Evolutionary conservation across 1,140 invertebrate genomes (phyloP).

Genomic region (Pachyrhynchus sulphureomaculatus): DNA sequence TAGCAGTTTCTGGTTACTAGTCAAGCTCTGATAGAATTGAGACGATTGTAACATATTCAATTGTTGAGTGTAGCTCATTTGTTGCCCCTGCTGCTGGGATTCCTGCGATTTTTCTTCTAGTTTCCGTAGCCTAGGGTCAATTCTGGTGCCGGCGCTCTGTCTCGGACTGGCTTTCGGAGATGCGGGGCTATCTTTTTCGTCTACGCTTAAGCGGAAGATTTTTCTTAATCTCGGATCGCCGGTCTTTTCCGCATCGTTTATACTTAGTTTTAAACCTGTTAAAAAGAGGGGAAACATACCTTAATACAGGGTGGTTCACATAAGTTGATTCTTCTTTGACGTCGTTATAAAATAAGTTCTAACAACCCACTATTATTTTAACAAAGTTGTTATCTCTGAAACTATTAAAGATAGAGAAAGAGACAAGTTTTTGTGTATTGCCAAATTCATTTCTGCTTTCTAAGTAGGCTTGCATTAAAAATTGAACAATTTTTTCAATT

Average conservation of each 20-base stretch:
- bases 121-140: conserved; percentile 38
- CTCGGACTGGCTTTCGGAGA: conserved; percentile 53
- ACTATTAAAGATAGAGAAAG: too few relatives aligned
- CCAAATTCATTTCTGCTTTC: too few relatives aligned
- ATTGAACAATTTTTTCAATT: too few relatives aligned
- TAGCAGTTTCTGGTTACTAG: conserved; percentile 66
- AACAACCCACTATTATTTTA: too few relatives aligned
- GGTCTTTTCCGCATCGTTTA: conserved; percentile 65
- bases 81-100: conserved; percentile 1
- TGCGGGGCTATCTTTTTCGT: conserved; percentile 56
- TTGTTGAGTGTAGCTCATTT: conserved; percentile 53
- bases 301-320: background rate
- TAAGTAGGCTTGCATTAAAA: too few relatives aligned
- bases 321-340: background rate
- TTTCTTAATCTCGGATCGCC: conserved; percentile 71
- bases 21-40: conserved; percentile 65
- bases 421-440: too few relatives aligned
- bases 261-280: conserved; percentile 65
- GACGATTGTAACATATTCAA: conserved; percentile 62
- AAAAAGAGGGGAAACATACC: background rate
- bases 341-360: background rate
- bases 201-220: conserved; percentile 65
- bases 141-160: conserved; percentile 11
- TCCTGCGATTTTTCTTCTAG: conserved; percentile 40
- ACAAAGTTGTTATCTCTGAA: too few relatives aligned